Evolutionary conservation across 2,888 invertebrate genomes (phyloP), one percentile per base, ranked within the genome.

Genomic region (Arrhopalites spinosus): DNA sequence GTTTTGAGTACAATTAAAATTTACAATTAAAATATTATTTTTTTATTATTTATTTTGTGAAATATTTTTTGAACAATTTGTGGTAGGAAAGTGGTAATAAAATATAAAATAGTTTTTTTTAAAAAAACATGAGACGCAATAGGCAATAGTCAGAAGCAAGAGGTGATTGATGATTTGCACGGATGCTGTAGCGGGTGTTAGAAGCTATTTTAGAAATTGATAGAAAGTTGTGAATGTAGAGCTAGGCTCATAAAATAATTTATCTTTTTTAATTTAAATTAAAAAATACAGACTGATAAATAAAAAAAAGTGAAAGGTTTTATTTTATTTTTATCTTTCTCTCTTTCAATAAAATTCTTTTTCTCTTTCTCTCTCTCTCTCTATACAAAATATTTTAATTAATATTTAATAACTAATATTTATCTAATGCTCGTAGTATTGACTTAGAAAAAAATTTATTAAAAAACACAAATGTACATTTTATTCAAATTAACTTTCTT

Each of bases 211-310:
- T 72, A 72, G 72, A 61, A n/a, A n/a, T 72, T 45, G 63, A 59
- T 72, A 72, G 72, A 72, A 71, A 47, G 36, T 72, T 72, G 72
- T 72, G 72, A 61, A 36, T 63, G 61, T 72, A 72, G 72, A 72
- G 72, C 72, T 72, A 72, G 72, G 72, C 61, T 50, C 68, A 68
- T 29, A 50, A 36, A 8, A n/a, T 3, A 67, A 45, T 23, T 2
- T 36, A 20, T 25, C n/a, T 25, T 30, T 36, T 36, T 36, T 7
- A 53, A 5, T 20, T 8, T 8, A 17, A 53, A 53, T 20, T 20
- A 17, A 53, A 53, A 53, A 20, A 53, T 8, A 53, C n/a, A 53
- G 53, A 5, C 23, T 53, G 53, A 53, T 8, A 8, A 5, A 20
- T 8, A 20, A 17, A 8, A 5, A 5, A 17, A 53, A 53, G 53